Conservation (phyloP, 1,140 invertebrate genomes). For the Musca domestica region DNA sequence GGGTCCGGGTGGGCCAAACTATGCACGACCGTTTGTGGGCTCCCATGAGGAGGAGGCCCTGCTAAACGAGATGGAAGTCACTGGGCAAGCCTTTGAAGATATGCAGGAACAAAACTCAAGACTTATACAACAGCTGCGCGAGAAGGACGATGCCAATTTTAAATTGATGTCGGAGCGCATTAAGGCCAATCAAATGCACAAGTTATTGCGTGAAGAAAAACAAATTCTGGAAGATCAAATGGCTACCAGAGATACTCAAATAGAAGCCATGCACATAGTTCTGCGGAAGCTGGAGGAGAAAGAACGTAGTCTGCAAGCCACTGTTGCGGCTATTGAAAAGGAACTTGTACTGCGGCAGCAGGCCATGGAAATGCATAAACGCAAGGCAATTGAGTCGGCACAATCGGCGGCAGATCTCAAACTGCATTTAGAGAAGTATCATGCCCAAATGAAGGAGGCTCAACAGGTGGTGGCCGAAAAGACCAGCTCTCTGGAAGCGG, state of each 20-base stretch:
- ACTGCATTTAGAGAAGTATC: constrained; percentile 93
- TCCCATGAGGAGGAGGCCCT: constrained; percentile 92
- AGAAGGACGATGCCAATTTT: constrained; percentile 99
- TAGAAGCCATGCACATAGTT: constrained; percentile 93
- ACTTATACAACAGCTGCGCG: constrained; percentile 90
- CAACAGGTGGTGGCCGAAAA: constrained; percentile 96
- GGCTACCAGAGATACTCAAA: constrained; percentile 82
- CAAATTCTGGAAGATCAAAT: constrained; percentile 58
- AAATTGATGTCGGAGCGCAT: constrained; percentile 98
- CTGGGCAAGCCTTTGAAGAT: constrained; percentile 97
- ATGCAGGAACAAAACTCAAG: constrained; percentile 99
- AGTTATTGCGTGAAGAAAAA: constrained; percentile 85
- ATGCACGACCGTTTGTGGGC: constrained; percentile 63
- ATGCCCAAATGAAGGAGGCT: constrained; percentile 95
- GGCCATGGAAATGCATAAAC: constrained; percentile 96
- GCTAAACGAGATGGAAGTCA: constrained; percentile 98
- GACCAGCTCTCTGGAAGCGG: constrained; percentile 90
- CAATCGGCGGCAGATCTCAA: constrained; percentile 97
- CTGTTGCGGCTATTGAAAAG: constrained; percentile 90
- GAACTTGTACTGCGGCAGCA: constrained; percentile 87
- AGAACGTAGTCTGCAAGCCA: constrained; percentile 89
- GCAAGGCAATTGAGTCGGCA: constrained; percentile 93
- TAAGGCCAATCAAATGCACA: constrained; percentile 95
- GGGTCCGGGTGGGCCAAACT: constrained; percentile 42
- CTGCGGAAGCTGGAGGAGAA: constrained; percentile 96